Evolutionary conservation across 2,797 vertebrate genomes (phyloP), one percentile per base, ranked within the genome.

Genomic region (Helostoma temminkii): DNA sequence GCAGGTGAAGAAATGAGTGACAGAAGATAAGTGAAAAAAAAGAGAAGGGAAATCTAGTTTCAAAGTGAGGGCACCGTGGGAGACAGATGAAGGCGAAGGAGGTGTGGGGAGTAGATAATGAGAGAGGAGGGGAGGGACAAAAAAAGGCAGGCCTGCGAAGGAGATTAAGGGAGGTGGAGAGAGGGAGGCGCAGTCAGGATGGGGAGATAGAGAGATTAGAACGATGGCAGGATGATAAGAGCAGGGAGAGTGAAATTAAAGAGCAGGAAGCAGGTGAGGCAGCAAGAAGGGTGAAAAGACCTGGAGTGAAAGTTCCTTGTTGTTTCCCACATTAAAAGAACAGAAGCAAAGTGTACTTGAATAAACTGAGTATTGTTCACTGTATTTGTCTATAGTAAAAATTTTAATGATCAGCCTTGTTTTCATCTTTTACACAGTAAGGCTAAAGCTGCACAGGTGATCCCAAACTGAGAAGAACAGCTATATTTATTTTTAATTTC

Each of bases 191-290:
- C 76, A 85, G 87, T 78, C 72, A 75, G 85, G 80, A 90, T 19
- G 71, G 73, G 28, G 76, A 85, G 82, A 83, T 79, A 76, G 71
- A 86, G 83, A 84, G 86, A 90, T 88, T 86, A 84, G 78, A 78
- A 75, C 81, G 87, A 90, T 88, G 73, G 72, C 54, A 71, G 70
- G 65, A 45, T 5, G 84, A 90, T 87, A 88, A 81, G 74, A 71
- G 47, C 74, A 55, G 80, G 30, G 65, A 49, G 78, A 82, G 67
- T 16, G 77, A 81, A 83, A 86, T 88, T 68, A 88, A 85, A 91
- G 81, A 78, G 71, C 58, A 50, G 68, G 73, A 81, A 65, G 69
- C 46, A 59, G 72, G 78, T 61, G 81, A 74, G 74, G 63, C 34
- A 7, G 71, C 18, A 0, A 24, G 66, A 42, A 39, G 62, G 73